Evolutionary conservation across 1,140 invertebrate genomes (phyloP).

Genomic region (Orussus abietinus): DNA sequence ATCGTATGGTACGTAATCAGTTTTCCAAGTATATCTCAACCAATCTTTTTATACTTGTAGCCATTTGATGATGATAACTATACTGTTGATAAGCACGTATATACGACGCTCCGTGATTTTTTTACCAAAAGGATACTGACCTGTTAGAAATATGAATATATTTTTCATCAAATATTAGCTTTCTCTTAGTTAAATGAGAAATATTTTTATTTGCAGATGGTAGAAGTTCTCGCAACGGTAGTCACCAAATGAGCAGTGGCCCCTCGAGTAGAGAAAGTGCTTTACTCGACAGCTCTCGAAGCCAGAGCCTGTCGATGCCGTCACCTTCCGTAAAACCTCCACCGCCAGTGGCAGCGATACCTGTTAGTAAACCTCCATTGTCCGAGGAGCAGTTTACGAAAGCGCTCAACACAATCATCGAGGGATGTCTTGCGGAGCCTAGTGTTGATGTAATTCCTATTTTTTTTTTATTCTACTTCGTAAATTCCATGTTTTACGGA

Average conservation of each 20-base stretch:
- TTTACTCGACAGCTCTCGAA: conserved; percentile 34
- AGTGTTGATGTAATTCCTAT: conserved; percentile 34
- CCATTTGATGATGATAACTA: conserved; percentile 27
- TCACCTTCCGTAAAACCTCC: conserved; percentile 35
- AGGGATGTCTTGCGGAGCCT: conserved; percentile 31
- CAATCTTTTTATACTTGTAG: neutral
- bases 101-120: conserved; percentile 20
- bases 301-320: conserved; percentile 42
- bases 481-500: no score
- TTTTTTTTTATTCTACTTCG: no score
- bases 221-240: conserved; percentile 56
- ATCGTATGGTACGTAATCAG: conserved; percentile 46
- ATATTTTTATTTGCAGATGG: conserved; percentile 41
- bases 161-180: no score
- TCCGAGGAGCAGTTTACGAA: conserved; percentile 33
- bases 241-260: conserved; percentile 50
- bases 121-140: conserved; percentile 42
- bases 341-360: conserved; percentile 18
- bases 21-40: conserved; percentile 13
- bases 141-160: neutral
- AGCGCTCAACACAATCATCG: conserved; percentile 26
- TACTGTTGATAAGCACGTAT: no score
- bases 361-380: conserved; percentile 23
- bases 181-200: no score
- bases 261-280: conserved; percentile 34